Conservation (phyloP, 2,797 vertebrate genomes). For the Hippopotamyrus pictus region DNA sequence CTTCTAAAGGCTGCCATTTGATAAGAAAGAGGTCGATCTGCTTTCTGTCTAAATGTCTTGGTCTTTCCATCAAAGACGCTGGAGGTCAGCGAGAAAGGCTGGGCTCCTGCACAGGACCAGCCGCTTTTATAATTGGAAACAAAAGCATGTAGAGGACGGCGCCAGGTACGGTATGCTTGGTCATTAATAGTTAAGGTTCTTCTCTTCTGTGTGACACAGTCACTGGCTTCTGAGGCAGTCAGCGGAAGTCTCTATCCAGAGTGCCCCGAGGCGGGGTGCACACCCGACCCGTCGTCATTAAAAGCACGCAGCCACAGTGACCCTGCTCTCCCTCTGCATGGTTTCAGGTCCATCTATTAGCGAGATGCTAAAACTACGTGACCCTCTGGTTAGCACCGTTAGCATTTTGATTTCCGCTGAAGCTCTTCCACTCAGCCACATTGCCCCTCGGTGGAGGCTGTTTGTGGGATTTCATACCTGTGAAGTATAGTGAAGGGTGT, state of each 20-base stretch:
- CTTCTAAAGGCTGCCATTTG: conserved; percentile 4
- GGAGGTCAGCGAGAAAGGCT: background rate
- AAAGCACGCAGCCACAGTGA: background rate
- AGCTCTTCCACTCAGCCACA: background rate
- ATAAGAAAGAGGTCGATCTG: background rate
- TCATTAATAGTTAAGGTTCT: background rate
- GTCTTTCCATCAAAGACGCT: background rate
- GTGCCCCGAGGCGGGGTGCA: background rate
- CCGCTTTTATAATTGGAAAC: background rate
- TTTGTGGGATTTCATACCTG: background rate
- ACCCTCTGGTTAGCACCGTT: background rate
- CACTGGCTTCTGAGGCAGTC: background rate
- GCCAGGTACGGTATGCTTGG: background rate
- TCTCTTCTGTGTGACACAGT: background rate
- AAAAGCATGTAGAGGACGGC: background rate
- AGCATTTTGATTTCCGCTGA: background rate
- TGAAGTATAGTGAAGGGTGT: background rate
- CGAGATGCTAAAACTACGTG: background rate
- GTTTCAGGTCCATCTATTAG: background rate
- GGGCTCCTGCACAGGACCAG: background rate
- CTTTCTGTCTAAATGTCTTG: conserved; percentile 12
- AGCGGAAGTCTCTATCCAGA: background rate
- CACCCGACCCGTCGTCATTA: background rate
- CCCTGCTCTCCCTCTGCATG: background rate
- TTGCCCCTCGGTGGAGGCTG: background rate